Evolutionary conservation across 2,113 vertebrate species (phyloP).

Genomic region (Macrotis lagotis): DNA sequence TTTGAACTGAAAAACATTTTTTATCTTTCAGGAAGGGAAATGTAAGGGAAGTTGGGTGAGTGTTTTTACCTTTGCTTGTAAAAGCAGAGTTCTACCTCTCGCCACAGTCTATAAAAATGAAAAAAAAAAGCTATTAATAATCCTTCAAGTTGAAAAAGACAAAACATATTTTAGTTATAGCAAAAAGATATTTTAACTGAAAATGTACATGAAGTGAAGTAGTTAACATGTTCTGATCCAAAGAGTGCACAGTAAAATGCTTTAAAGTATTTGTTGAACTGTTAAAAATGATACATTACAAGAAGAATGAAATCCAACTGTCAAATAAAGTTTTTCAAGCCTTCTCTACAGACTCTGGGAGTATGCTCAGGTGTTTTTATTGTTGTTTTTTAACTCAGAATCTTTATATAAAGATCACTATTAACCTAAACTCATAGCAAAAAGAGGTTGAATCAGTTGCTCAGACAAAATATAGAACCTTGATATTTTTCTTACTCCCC

Average conservation of each 20-base stretch:
- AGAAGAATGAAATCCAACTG: not conserved
- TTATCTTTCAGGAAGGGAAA: not conserved
- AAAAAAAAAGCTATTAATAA: conserved; percentile 47
- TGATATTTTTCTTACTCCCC: not conserved
- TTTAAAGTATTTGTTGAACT: not conserved
- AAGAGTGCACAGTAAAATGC: not conserved
- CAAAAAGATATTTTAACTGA: not conserved
- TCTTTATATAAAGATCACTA: not conserved
- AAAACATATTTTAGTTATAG: not conserved
- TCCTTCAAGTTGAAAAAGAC: not conserved
- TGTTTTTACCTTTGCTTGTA: conserved; percentile 95
- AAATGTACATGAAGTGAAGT: not conserved
- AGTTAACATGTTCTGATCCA: not conserved
- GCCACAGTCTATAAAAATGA: conserved; percentile 88
- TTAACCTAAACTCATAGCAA: not conserved
- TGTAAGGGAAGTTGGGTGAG: not conserved
- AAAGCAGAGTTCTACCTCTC: conserved; percentile 94
- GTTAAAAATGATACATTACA: not conserved
- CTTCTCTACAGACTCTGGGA: not conserved
- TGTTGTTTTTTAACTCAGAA: not conserved
- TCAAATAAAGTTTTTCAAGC: not conserved
- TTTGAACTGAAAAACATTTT: not conserved
- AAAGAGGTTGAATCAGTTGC: not conserved
- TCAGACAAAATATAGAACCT: too few relatives aligned
- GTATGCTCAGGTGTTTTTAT: not conserved